Evolutionary conservation across 1,140 invertebrate genomes (phyloP), one percentile per base, ranked within the genome.

Genomic region (Pseudomyrmex flavicornis): DNA sequence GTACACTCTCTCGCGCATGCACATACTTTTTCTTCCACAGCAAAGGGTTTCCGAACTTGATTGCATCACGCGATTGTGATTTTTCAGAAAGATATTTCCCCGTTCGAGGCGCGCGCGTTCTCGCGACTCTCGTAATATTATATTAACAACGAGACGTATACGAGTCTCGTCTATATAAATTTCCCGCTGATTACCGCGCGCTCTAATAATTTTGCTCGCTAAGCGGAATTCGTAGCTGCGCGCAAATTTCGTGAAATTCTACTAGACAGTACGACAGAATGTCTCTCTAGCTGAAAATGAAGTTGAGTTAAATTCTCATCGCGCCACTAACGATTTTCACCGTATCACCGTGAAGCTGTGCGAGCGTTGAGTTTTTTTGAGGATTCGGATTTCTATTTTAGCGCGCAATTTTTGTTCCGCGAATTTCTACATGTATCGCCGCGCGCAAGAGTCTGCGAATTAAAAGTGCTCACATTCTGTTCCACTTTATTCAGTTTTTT

Each of bases 131-230:
- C 52, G 58, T 61, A 79, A 79, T 79, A 70, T 79, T 79, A 79
- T 79, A 79, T 79, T 79, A 79, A 79, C 66, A 44, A 12, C 63
- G 76, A 35, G 35, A 79, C 76, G 54, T 70, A 3, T 26, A 70
- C 76, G 76, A 48, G 76, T 70, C 35, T 35, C 76, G 76, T 79
- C 76, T 79, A 79, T 79, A 79, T 79, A 80, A 80, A 80, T 70
- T 80, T 80, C n/a, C 8, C 76, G 46, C 66, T 80, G 65, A 79
- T 79, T 79, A 79, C 76, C 76, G 66, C 66, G 66, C 76, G 76
- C 76, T 80, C 66, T 80, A 72, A 80, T 80, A 80, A 80, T 80
- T 72, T 46, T 12, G 76, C 76, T 59, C 56, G 76, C 76, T 79
- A 79, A 80, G 76, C 76, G 76, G 65, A 59, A 79, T 79, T 70